Evolutionary conservation across 2,113 vertebrate species (phyloP), one percentile per base, ranked within the genome.

Genomic region (Aegithalos caudatus): DNA sequence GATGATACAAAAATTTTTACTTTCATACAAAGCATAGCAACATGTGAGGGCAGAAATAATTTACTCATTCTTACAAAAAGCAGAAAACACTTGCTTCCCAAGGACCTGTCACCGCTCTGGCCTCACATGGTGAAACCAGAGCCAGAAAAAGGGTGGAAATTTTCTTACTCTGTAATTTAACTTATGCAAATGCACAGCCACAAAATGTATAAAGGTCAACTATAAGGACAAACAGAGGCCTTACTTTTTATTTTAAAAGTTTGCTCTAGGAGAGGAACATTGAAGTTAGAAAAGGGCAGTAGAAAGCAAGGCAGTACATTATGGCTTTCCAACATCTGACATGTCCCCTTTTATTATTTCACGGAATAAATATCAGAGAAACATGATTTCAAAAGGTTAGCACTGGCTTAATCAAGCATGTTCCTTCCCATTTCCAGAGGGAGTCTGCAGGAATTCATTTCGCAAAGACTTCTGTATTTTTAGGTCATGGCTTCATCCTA

Each of bases 301-400:
- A 50, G 58, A 40, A 91, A 72, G 62, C 72, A 91, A 61, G 31
- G 69, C 31, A 92, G 42, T 82, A 76, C 58, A 24, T 72, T 57
- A 76, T 31, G 61, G 48, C n/a, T 85, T 91, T 87, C 94, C 29
- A 45, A 72, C 33, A 87, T 69, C 73, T 91, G 69, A 86, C 84
- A 94, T 53, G 84, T 91, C 73, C 50, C 16, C 37, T 95, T 95
- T 92, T 87, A 87, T 95, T 94, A 92, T 87, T 96, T 89, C 81
- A 91, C 12, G 80, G 66, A 95, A 87, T 79, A 95, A 96, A 95
- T 91, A 94, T 60, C 93, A 96, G 57, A 72, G 91, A 95, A 92
- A 86, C 73, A 81, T 40, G 61, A 87, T 70, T 95, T 87, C 61
- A 12, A 96, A 96, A 95, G 87, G 87, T 95, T 94, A 94, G 53